These are phyloP conservation scores for Resseliella maxima DNA, from an alignment of 2,888 invertebrate species.

Conservation along the genomic window DNA sequence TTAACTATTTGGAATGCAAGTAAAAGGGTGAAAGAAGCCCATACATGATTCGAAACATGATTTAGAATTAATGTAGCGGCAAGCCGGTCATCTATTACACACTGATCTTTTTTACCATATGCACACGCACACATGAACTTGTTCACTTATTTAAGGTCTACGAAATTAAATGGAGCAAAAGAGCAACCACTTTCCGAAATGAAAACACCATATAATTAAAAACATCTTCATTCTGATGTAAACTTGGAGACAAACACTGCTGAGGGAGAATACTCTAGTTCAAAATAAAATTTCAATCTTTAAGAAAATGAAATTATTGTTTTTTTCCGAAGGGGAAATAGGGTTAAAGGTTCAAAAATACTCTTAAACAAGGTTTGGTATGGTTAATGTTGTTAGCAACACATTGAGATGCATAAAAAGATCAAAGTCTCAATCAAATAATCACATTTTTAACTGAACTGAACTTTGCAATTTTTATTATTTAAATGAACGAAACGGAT, in stretches of 20 bases:
- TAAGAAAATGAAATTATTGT: neutral
- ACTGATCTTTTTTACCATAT: constrained; percentile 56
- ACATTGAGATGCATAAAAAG: neutral
- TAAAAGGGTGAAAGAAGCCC: neutral
- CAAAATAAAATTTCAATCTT: neutral
- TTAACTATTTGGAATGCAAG: neutral
- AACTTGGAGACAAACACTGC: neutral
- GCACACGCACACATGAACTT: constrained; percentile 36
- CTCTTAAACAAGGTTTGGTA: neutral
- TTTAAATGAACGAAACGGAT: no score
- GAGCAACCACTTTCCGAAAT: neutral
- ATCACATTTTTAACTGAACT: neutral
- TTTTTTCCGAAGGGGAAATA: neutral
- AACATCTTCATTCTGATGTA: neutral
- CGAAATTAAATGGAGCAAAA: neutral
- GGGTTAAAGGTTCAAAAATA: neutral
- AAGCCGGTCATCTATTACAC: constrained; percentile 58
- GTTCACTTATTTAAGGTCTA: neutral
- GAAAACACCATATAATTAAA: neutral
- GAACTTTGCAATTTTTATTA: no score
- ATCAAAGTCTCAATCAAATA: neutral
- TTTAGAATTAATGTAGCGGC: constrained; percentile 58
- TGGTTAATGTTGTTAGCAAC: neutral
- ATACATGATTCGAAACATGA: constrained; percentile 36
- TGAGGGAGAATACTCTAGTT: neutral